Conservation (phyloP, 2,888 invertebrate genomes). For the Trissolcus japonicus region DNA sequence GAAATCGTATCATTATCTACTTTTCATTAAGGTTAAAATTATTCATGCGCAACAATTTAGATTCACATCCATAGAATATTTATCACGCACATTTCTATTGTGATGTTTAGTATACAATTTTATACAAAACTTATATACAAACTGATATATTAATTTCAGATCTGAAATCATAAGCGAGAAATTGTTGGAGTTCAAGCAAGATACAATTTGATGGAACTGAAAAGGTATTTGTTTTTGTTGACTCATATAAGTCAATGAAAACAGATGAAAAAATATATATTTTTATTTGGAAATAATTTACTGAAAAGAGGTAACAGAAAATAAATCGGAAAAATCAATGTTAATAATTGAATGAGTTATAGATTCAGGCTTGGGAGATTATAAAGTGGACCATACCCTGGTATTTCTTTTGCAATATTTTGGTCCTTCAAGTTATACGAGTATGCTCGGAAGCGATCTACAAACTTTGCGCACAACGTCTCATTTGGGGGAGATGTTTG, state of each 20-base stretch:
- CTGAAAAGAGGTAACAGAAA: background rate
- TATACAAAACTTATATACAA: too few relatives aligned
- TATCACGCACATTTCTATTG: slow-evolving; percentile 45
- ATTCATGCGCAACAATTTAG: slow-evolving; percentile 54
- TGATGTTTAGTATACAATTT: too few relatives aligned
- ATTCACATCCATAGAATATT: slow-evolving; percentile 47
- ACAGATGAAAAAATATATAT: too few relatives aligned
- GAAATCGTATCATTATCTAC: slow-evolving; percentile 47
- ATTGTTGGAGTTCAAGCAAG: too few relatives aligned
- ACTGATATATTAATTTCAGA: too few relatives aligned
- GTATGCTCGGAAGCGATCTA: slow-evolving; percentile 21
- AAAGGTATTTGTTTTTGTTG: too few relatives aligned
- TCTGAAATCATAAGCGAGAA: too few relatives aligned
- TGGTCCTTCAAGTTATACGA: slow-evolving; percentile 13
- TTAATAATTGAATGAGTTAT: slow-evolving; percentile 3
- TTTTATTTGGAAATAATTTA: too few relatives aligned
- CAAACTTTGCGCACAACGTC: slow-evolving; percentile 28
- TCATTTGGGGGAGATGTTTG: slow-evolving; percentile 30
- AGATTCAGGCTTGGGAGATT: slow-evolving; percentile 7
- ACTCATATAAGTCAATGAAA: too few relatives aligned
- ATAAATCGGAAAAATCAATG: slow-evolving; percentile 2
- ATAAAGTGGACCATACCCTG: background rate
- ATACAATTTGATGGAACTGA: too few relatives aligned
- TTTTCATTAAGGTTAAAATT: slow-evolving; percentile 53
- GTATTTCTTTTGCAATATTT: slow-evolving; percentile 22